Percentiles rank a stretch among this genome's conserved stretches.
phyloP scores from a whole-genome alignment of 2,113 vertebrate species.

The Benitochromis conjunctus region DNA sequence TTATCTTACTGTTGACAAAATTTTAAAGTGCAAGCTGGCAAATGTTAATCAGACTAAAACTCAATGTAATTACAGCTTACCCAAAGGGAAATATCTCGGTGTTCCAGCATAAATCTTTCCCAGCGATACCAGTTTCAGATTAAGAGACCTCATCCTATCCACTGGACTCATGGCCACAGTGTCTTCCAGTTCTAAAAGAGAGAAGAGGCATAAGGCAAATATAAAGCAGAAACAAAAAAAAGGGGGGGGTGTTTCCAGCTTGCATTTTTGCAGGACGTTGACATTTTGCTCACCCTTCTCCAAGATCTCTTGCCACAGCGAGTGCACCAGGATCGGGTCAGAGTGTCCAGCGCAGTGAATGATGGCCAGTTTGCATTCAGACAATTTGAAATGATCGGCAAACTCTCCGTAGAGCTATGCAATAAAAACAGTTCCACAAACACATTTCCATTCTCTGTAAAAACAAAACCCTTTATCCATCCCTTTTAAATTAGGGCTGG shows the following conservation, averaged over 20 bases:
- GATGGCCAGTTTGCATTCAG: constrained; percentile 95
- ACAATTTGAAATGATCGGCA: constrained; percentile 92
- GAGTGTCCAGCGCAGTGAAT: constrained; percentile 95
- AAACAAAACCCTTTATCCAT: not conserved
- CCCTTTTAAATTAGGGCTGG: not conserved
- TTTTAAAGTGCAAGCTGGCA: not conserved
- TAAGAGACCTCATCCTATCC: constrained; percentile 90
- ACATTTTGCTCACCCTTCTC: constrained; percentile 82
- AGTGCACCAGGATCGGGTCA: constrained; percentile 92
- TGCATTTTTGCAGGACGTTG: not conserved
- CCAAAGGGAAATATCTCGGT: constrained; percentile 95
- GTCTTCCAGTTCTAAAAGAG: constrained; percentile 82
- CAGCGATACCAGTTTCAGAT: constrained; percentile 88
- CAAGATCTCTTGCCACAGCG: constrained; percentile 95
- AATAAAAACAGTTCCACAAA: not conserved
- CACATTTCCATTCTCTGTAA: not conserved
- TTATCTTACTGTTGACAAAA: constrained; percentile 28
- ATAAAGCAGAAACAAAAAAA: not conserved
- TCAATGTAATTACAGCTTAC: constrained; percentile 65
- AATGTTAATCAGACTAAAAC: not conserved
- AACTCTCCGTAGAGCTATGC: constrained; percentile 93
- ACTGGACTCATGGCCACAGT: constrained; percentile 79
- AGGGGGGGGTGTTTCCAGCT: fast-evolving
- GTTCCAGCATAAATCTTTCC: constrained; percentile 93
- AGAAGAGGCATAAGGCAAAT: not conserved